A percentile compares a stretch with the other conserved stretches of the same genome.
Conservation (phyloP, 2,113 vertebrate genomes). For the Ceuthmochares aereus region DNA sequence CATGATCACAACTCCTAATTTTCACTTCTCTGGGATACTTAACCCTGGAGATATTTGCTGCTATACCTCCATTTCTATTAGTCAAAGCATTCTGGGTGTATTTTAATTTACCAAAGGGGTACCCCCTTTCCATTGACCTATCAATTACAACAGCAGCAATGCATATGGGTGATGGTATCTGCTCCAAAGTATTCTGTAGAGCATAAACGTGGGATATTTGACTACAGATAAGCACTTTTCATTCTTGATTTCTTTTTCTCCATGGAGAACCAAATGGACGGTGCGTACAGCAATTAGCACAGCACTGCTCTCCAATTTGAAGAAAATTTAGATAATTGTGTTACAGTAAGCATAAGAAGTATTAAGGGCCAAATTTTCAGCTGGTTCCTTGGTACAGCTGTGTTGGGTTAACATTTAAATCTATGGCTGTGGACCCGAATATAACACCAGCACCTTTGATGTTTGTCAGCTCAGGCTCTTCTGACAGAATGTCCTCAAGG, state of each 20-base stretch:
- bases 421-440: background rate
- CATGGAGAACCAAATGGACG: background rate
- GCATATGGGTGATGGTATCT: background rate
- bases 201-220: background rate
- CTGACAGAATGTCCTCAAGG: background rate
- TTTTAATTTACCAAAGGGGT: background rate
- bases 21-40: background rate
- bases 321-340: background rate
- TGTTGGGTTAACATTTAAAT: background rate
- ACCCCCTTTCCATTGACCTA: background rate
- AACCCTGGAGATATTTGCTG: background rate
- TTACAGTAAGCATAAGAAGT: background rate
- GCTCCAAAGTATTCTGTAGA: background rate
- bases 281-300: background rate
- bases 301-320: background rate
- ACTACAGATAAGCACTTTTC: background rate
- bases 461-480: background rate
- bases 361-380: background rate
- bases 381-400: background rate
- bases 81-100: background rate
- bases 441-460: background rate
- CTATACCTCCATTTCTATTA: background rate
- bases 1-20: background rate
- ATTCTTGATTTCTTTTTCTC: background rate
- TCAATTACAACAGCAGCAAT: background rate